Conservation (phyloP, 2,797 vertebrate genomes). For the Babyrousa celebensis region DNA sequence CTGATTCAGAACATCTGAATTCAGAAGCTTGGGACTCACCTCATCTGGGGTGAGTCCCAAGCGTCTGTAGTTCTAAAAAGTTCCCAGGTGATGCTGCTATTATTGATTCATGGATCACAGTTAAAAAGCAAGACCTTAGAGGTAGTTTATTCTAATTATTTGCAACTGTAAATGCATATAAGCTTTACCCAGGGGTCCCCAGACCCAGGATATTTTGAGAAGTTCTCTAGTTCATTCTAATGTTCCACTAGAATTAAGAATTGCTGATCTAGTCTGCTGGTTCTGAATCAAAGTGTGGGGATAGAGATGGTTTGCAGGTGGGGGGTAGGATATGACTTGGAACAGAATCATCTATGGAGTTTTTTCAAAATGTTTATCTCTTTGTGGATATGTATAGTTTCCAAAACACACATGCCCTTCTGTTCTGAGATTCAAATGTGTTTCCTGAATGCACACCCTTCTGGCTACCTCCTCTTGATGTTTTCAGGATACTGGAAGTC, state of each 20-base stretch:
- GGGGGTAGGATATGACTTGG: neutral
- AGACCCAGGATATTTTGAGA: neutral
- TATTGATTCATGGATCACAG: neutral
- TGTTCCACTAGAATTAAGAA: neutral
- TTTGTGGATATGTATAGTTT: neutral
- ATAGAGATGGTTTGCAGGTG: neutral
- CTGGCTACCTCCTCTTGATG: neutral
- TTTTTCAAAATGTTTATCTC: neutral
- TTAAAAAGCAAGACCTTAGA: neutral
- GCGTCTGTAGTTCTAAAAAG: neutral
- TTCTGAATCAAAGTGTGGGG: neutral
- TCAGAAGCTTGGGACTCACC: too few relatives aligned
- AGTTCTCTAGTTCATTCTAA: slow-evolving; percentile 19
- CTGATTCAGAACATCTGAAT: neutral
- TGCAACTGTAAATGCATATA: neutral
- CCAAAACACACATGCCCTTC: neutral
- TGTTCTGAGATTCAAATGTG: neutral
- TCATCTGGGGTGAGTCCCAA: neutral
- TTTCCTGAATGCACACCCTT: neutral
- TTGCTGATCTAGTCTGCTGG: neutral
- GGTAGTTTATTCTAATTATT: neutral
- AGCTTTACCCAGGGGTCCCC: neutral
- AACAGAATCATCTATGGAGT: neutral
- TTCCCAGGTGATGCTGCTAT: neutral
- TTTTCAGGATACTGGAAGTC: neutral